Conservation (phyloP, 2,888 invertebrate species). For the Dugesia japonica region DNA sequence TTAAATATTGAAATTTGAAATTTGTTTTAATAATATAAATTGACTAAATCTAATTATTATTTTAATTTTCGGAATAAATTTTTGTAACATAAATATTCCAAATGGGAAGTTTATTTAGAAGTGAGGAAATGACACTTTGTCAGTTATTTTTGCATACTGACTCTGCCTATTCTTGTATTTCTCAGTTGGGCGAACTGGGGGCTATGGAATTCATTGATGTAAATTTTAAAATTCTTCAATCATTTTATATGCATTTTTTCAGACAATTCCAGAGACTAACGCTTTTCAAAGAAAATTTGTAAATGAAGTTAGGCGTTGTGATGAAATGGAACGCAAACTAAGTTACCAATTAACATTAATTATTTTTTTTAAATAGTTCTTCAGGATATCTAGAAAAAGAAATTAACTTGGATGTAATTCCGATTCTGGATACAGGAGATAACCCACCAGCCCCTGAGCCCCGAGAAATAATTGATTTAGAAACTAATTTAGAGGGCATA, state of each 20-base stretch:
- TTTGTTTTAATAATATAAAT: constrained; percentile 14
- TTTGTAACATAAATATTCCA: neutral
- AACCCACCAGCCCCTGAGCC: constrained; percentile 96
- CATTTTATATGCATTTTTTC: constrained; percentile 38
- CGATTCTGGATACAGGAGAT: constrained; percentile 92
- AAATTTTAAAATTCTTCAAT: constrained; percentile 47
- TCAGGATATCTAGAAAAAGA: constrained; percentile 79
- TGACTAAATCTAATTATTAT: neutral
- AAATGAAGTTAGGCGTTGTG: constrained; percentile 86
- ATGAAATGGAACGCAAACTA: constrained; percentile 96
- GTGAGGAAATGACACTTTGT: constrained; percentile 95
- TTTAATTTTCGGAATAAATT: neutral
- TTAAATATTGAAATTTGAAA: too few relatives aligned
- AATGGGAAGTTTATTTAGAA: constrained; percentile 59
- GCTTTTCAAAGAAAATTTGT: constrained; percentile 96
- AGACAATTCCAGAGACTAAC: constrained; percentile 91
- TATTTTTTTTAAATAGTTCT: too few relatives aligned
- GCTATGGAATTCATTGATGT: constrained; percentile 86
- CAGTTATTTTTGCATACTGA: constrained; percentile 89
- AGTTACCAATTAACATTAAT: too few relatives aligned
- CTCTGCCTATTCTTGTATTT: constrained; percentile 77
- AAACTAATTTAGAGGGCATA: constrained; percentile 59
- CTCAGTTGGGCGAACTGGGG: constrained; percentile 79
- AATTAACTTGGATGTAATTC: constrained; percentile 86
- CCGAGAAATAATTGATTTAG: constrained; percentile 93